Conservation (phyloP, 2,797 vertebrate species). For the Spea hammondii region DNA sequence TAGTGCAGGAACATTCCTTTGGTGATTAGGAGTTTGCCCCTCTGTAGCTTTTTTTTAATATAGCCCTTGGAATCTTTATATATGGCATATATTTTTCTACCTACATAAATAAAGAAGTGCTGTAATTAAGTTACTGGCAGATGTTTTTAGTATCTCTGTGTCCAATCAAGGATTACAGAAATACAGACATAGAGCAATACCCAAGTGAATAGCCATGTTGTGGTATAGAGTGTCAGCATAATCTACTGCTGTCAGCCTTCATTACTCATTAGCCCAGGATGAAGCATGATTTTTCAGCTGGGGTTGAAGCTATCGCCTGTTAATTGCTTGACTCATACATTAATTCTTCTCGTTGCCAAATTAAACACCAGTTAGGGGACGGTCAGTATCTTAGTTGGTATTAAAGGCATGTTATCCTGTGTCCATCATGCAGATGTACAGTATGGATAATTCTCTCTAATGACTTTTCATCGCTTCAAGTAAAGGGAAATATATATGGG, state of each 20-base stretch:
- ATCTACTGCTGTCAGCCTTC: neutral
- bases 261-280: neutral
- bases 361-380: neutral
- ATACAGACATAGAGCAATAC: neutral
- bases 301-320: neutral
- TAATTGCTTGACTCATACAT: neutral
- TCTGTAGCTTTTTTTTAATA: too few relatives aligned
- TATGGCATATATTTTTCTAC: too few relatives aligned
- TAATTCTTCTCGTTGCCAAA: neutral
- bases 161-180: neutral
- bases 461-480: neutral
- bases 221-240: neutral
- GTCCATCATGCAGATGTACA: neutral
- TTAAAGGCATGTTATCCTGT: too few relatives aligned
- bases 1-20: too few relatives aligned
- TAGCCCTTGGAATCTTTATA: too few relatives aligned
- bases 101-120: too few relatives aligned
- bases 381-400: too few relatives aligned
- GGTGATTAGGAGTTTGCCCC: too few relatives aligned
- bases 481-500: neutral
- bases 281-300: neutral
- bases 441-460: neutral
- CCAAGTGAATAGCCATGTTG: neutral
- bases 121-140: too few relatives aligned
- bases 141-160: neutral